A percentile compares a stretch with the other conserved stretches of the same genome.
phyloP scores from a whole-genome alignment of 2,113 vertebrate genomes.

The Ceuthmochares aereus region DNA sequence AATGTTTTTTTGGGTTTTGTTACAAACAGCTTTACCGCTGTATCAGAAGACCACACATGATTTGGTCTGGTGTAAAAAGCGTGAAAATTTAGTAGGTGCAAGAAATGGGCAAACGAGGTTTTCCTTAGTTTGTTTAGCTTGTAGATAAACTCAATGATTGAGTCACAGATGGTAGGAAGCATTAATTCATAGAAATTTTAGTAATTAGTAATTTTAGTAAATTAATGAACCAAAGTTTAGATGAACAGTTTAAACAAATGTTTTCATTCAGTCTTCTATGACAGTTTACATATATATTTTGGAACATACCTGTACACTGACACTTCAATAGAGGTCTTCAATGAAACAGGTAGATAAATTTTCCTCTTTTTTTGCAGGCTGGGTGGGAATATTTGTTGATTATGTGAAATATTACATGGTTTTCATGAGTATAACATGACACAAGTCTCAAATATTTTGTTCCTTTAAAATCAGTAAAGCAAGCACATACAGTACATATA shows the following conservation, averaged over 20 bases:
- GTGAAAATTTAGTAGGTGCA: not conserved
- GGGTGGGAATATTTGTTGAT: slow-evolving; percentile 47
- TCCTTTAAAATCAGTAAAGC: slow-evolving; percentile 34
- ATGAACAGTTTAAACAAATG: slow-evolving; percentile 21
- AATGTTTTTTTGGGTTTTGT: not conserved
- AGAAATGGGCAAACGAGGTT: not conserved
- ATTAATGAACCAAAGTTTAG: slow-evolving; percentile 20
- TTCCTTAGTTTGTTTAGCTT: not conserved
- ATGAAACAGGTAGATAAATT: not conserved
- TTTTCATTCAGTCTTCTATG: slow-evolving; percentile 37
- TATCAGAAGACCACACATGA: not conserved
- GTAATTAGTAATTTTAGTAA: not conserved
- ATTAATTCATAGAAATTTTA: no score
- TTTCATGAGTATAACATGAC: slow-evolving; percentile 14
- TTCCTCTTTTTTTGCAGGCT: slow-evolving; percentile 2
- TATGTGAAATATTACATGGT: not conserved
- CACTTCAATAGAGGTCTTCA: not conserved
- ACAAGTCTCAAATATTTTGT: slow-evolving; percentile 7
- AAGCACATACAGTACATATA: not conserved
- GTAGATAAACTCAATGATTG: not conserved
- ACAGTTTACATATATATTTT: not conserved
- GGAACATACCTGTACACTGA: not conserved
- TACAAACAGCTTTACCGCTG: not conserved
- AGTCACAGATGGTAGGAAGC: not conserved
- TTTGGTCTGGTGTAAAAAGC: not conserved